A percentile compares a stretch with the other conserved stretches of the same genome.
phyloP scores from a whole-genome alignment of 2,888 invertebrate genomes.

The Metacarcinus magister region DNA sequence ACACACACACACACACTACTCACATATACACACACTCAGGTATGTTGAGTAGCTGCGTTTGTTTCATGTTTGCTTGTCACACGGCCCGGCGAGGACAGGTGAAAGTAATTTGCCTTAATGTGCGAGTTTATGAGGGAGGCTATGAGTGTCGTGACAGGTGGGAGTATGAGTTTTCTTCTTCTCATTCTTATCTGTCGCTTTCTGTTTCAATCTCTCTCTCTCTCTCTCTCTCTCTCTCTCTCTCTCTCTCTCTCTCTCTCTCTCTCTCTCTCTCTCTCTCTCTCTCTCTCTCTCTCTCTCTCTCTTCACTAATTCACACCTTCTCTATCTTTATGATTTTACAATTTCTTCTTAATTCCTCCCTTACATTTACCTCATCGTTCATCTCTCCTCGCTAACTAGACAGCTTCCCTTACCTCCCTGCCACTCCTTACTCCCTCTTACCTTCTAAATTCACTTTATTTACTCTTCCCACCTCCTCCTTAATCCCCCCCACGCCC shows the following conservation, averaged over 20 bases:
- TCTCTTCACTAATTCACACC: background rate
- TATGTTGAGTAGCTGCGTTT: background rate
- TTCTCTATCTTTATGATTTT: too few species aligned
- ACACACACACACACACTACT: conserved; percentile 1
- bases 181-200: conserved; percentile 36
- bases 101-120: conserved; percentile 52
- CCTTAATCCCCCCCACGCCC: background rate
- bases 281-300: background rate
- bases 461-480: conserved; percentile 13
- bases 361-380: background rate
- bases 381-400: background rate
- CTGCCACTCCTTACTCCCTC: background rate
- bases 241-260: background rate
- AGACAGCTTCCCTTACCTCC: conserved; percentile 30
- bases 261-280: background rate
- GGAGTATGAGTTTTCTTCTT: background rate
- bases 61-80: conserved; percentile 19
- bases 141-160: conserved; percentile 3
- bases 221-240: background rate
- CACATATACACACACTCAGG: background rate
- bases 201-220: conserved; percentile 6
- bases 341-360: background rate
- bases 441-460: background rate
- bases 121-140: conserved; percentile 1
- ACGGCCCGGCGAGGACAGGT: background rate